These are phyloP conservation scores for Lepidurus packardi DNA, from an alignment of 1,140 invertebrate species.

Conservation along the genomic window DNA sequence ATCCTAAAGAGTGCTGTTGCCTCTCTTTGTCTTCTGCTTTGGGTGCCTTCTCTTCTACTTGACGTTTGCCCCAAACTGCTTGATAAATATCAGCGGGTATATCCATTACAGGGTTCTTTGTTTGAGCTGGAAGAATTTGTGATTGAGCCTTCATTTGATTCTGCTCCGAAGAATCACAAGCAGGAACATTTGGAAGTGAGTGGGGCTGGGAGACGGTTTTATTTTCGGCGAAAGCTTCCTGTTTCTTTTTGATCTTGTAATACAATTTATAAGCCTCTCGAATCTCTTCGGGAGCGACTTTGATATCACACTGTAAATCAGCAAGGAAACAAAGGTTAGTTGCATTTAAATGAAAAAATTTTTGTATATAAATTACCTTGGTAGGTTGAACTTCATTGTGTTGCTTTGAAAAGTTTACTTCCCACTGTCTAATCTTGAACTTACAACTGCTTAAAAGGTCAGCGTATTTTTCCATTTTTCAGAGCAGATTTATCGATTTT, in stretches of 20 bases:
- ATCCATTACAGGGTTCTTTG: constrained; percentile 8
- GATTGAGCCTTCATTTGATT: constrained; percentile 26
- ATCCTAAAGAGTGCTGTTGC: not conserved
- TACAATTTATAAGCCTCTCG: constrained; percentile 72
- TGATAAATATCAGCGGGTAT: not conserved
- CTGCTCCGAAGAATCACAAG: constrained; percentile 38
- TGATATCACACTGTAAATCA: constrained; percentile 62
- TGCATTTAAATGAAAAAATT: not conserved
- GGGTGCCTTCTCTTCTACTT: not conserved
- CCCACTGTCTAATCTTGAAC: constrained; percentile 28
- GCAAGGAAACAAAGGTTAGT: constrained; percentile 34
- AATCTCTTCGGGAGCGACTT: constrained; percentile 61
- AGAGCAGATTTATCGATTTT: not conserved
- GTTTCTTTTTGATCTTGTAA: constrained; percentile 59
- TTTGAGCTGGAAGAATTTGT: not conserved
- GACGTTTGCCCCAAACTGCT: constrained; percentile 27
- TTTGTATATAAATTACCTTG: constrained; percentile 27
- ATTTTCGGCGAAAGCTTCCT: constrained; percentile 24
- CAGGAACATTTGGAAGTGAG: constrained; percentile 24
- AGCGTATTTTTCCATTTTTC: not conserved
- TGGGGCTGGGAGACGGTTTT: constrained; percentile 10
- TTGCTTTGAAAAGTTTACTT: constrained; percentile 29
- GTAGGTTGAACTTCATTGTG: constrained; percentile 25
- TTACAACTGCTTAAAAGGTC: constrained; percentile 28
- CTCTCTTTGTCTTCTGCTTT: constrained; percentile 20